Conservation (phyloP, 1,140 invertebrate genomes). For the Drosophila micromelanica region DNA sequence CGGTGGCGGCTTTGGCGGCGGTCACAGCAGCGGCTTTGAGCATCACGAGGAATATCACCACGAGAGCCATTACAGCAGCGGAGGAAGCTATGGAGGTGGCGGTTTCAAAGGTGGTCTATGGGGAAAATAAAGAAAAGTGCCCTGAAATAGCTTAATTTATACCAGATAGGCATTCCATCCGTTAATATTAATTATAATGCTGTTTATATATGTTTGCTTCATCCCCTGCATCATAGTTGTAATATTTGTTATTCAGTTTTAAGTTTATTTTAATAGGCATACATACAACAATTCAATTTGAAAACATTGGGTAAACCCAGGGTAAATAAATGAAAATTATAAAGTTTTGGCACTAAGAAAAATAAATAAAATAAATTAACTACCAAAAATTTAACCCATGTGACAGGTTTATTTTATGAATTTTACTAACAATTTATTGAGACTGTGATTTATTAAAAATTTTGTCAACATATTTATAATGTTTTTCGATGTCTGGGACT, state of each 20-base stretch:
- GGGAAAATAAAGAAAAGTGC: conserved; percentile 52
- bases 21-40: conserved; percentile 60
- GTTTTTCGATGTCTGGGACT: no score
- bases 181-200: conserved; percentile 39
- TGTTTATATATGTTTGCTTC: conserved; percentile 51
- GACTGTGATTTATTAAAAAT: no score
- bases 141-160: conserved; percentile 1
- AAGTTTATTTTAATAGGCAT: conserved; percentile 27
- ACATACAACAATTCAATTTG: background rate
- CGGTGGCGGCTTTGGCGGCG: conserved; percentile 28
- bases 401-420: no score
- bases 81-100: conserved; percentile 34
- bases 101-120: conserved; percentile 41
- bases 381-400: no score
- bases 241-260: conserved; percentile 63
- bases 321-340: background rate
- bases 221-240: conserved; percentile 46
- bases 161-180: conserved; percentile 27
- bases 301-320: no score
- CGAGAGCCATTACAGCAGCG: conserved; percentile 20
- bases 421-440: no score
- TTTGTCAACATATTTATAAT: no score
- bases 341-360: background rate
- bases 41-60: conserved; percentile 60
- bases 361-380: background rate